These are phyloP conservation scores for Rhopalosiphum padi DNA, from an alignment of 1,140 invertebrate genomes.

Conservation along the genomic window DNA sequence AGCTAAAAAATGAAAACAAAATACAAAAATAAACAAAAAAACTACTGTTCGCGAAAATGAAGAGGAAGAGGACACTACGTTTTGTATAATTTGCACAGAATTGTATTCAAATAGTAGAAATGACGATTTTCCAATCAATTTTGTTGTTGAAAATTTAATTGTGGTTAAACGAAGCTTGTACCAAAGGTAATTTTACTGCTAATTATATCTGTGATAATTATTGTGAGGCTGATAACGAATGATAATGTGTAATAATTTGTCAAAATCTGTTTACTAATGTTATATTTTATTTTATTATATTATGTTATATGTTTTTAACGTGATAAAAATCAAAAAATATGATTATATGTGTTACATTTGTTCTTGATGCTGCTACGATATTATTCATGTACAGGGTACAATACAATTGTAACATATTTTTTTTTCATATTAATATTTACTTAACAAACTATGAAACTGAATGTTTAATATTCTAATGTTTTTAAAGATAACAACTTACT, in stretches of 20 bases:
- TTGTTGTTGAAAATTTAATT: background rate
- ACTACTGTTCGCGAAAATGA: background rate
- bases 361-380: background rate
- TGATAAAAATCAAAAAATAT: background rate
- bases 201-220: background rate
- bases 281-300: too few relatives aligned
- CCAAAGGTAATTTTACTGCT: background rate
- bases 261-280: background rate
- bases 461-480: background rate
- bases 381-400: background rate
- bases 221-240: background rate
- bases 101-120: slow-evolving; percentile 2
- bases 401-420: background rate
- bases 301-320: background rate
- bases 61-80: background rate
- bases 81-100: background rate
- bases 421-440: slow-evolving; percentile 63
- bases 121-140: background rate
- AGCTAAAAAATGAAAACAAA: too few relatives aligned
- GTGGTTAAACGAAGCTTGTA: background rate
- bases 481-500: too few relatives aligned
- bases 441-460: background rate
- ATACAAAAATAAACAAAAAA: background rate
- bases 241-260: background rate
- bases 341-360: background rate